Base-by-base conservation (phyloP, 2,113 vertebrate species). In the Probosciger aterrimus region DNA sequence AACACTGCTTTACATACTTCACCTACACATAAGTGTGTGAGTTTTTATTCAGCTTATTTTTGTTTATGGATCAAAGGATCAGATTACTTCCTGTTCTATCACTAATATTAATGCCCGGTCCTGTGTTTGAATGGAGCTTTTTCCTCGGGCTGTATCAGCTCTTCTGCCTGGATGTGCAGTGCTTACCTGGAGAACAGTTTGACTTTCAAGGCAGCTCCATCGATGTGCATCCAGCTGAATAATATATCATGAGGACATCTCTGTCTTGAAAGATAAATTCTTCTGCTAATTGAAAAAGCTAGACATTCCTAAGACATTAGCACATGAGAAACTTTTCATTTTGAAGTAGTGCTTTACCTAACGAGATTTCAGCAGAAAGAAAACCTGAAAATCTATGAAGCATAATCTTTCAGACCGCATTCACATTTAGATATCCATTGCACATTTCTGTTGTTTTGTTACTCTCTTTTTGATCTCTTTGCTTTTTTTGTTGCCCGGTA, bases 391-490 rank as follows among this genome's bases (percentile, higher is more conserved):
- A 92, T 86, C 77, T 82, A 17, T 25, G 41, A 62, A 84, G 68
- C 31, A 7, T 55, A 64, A 82, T 47, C 50, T 84, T 92, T 92
- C 67, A 78, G 84, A 46, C 49, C 25, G 60, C 55, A 43, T 71
- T 86, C 24, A 31, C 86, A 46, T 91, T 92, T 78, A 82, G 81
- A 18, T 76, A 46, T 67, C 67, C 64, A 37, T 68, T 92, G 52
- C 1, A 3, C 20, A 86, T 92, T 86, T 75, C 73, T 77, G 13
- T 65, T 20, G 41, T 85, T 85, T 82, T 82, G 19, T 79, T 85
- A 81, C 64, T 50, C 39, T 93, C 10, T 60, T 47, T 91, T 90
- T 94, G 78, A 94, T 94, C 47, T 71, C 52, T 78, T 6, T 49
- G 27, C 33, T 28, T 77, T 93, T 88, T 81, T 81, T 86, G 15